Evolutionary conservation across 2,888 invertebrate genomes (phyloP), one percentile per base, ranked within the genome.

Genomic region (Hemaris fuciformis): DNA sequence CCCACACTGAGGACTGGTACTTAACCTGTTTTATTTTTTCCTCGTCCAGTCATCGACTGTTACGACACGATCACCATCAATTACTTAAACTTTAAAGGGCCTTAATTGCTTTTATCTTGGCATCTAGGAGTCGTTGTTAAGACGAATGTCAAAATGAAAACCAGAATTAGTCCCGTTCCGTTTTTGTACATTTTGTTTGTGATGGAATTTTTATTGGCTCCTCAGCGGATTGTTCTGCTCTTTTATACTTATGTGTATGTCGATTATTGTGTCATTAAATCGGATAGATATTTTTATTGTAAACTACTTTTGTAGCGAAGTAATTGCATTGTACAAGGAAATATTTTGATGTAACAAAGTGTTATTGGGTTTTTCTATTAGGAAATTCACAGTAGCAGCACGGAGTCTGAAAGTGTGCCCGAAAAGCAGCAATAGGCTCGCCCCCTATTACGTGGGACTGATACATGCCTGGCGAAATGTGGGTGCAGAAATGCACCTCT

Each of bases 101-200:
- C 77, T 84, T 87, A 88, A 88, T 87, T 87, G 78, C 81, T 70
- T 70, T 83, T 86, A 87, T 87, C 85, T 76, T 79, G 73, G 66
- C 72, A 85, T 85, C 85, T 83, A 78, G 74, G 69, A 74, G 74
- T 75, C 31, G 27, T 53, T 53, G 53, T 53, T 53, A 53, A 53
- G 53, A 53, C 74, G 76, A 78, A 83, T 76, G 82, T 79, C 79
- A 79, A 74, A 71, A 64, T 31, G 67, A 62, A 64, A 65, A 71
- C 74, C 68, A 62, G 74, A 69, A 66, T 64, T 62, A 66, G 59
- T 63, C 34, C 43, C 23, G 61, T 64, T 59, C 58, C 60, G 57
- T 60, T 41, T 66, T 68, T 67, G 59, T 66, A 59, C 18, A 53
- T 53, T 57, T 64, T 42, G 4, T 42, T 43, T 43, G 27, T 43